phyloP scores from a whole-genome alignment of 2,888 invertebrate species.

The Standfussiana lucernea region DNA sequence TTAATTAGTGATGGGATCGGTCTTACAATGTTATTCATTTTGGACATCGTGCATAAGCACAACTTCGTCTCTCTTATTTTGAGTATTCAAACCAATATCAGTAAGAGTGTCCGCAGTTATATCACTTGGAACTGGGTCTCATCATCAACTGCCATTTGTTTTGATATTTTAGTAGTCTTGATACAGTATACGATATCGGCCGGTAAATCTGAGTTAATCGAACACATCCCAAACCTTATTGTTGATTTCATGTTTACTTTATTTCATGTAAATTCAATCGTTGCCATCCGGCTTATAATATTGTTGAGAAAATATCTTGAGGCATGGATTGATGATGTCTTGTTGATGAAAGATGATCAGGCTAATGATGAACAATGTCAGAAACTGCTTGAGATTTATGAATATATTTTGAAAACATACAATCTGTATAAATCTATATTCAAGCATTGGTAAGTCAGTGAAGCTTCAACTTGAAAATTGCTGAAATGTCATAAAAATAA shows the following conservation, averaged over 20 bases:
- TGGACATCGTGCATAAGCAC: slow-evolving; percentile 15
- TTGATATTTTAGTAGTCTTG: background rate
- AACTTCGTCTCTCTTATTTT: slow-evolving; percentile 35
- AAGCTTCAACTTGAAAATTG: background rate
- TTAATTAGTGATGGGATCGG: background rate
- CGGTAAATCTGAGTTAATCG: no score
- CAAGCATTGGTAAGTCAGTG: slow-evolving; percentile 23
- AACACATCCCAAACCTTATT: background rate
- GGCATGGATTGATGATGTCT: slow-evolving; percentile 15
- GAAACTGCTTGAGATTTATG: slow-evolving; percentile 7
- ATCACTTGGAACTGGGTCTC: slow-evolving; percentile 42
- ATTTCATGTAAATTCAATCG: slow-evolving; percentile 19
- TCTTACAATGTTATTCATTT: slow-evolving; percentile 14
- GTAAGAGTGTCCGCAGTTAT: slow-evolving; percentile 15
- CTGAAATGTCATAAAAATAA: background rate
- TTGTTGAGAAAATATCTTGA: slow-evolving; percentile 28
- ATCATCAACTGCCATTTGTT: background rate
- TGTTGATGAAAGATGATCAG: background rate
- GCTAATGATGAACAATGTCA: slow-evolving; percentile 7
- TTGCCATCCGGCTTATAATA: slow-evolving; percentile 26
- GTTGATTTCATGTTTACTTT: background rate
- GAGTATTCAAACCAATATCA: slow-evolving; percentile 33
- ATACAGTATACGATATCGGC: background rate
- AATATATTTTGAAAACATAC: slow-evolving; percentile 18
- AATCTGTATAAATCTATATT: slow-evolving; percentile 9